A percentile compares a stretch with the other conserved stretches of the same genome.
Conservation (phyloP, 2,113 vertebrate genomes). For the Oxygymnocypris stewartii region DNA sequence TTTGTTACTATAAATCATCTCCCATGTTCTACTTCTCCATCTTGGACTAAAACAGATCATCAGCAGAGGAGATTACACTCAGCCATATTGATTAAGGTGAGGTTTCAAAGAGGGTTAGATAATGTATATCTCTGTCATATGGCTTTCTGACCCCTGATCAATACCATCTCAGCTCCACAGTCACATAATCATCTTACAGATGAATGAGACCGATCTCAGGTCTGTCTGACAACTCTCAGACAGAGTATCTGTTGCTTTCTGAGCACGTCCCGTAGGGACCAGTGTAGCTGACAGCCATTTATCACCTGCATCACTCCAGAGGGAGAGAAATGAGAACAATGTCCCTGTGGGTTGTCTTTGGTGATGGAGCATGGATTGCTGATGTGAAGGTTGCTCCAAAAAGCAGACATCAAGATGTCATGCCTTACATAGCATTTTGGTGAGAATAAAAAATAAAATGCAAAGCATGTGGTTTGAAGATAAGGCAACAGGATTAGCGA, state of each 20-base stretch:
- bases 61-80: not conserved
- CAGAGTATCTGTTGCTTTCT: constrained; percentile 5
- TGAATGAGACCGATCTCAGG: constrained; percentile 14
- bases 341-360: not conserved
- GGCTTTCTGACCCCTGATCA: constrained; percentile 42
- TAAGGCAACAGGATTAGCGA: not conserved
- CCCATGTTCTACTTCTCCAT: not conserved
- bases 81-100: not conserved
- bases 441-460: not conserved
- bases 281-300: not conserved
- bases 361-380: not conserved
- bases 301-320: not conserved
- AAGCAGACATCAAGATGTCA: not conserved
- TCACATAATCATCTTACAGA: constrained; percentile 26
- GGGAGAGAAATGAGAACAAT: constrained; percentile 2
- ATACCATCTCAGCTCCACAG: constrained; percentile 31
- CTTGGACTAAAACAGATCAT: not conserved
- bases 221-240: constrained; percentile 1
- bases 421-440: not conserved
- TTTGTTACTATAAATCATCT: constrained; percentile 20
- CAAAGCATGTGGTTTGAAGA: not conserved
- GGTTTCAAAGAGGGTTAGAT: not conserved
- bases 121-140: constrained; percentile 2
- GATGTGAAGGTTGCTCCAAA: constrained; percentile 4
- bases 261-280: not conserved